Conservation (phyloP, 2,888 invertebrate species). For the Platycnemis pennipes region DNA sequence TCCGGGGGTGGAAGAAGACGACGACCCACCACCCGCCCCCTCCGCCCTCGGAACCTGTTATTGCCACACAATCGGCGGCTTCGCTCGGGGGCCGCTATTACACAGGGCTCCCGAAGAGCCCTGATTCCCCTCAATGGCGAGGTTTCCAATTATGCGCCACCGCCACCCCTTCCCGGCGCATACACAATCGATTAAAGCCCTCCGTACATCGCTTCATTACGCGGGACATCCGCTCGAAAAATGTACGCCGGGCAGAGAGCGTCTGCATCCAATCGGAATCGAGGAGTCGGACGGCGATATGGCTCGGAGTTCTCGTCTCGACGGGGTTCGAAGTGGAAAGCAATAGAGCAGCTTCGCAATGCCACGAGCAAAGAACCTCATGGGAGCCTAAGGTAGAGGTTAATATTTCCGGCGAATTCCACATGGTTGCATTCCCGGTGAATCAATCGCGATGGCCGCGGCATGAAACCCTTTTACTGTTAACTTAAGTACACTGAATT, state of each 20-base stretch:
- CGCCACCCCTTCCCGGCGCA: not conserved
- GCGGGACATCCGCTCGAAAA: conserved; percentile 3
- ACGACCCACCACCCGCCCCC: not conserved
- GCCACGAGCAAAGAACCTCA: no score
- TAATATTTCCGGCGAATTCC: no score
- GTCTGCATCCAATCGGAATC: not conserved
- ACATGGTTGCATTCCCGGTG: no score
- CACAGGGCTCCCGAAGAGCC: not conserved
- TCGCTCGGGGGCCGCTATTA: not conserved
- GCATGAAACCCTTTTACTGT: no score
- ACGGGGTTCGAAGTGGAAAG: not conserved
- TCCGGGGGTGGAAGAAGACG: not conserved
- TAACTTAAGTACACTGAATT: no score
- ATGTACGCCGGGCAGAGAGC: not conserved
- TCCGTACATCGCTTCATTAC: conserved; percentile 30
- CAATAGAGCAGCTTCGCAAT: not conserved
- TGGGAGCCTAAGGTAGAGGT: no score
- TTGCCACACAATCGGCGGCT: not conserved
- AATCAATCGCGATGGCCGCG: no score
- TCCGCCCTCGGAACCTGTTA: conserved; percentile 11
- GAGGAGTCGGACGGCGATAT: not conserved
- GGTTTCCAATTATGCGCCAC: conserved; percentile 16
- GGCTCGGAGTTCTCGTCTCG: not conserved
- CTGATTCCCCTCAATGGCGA: conserved; percentile 6
- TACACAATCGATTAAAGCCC: not conserved